Conservation (phyloP, 2,113 vertebrate genomes). For the Chrysochloris asiatica region DNA sequence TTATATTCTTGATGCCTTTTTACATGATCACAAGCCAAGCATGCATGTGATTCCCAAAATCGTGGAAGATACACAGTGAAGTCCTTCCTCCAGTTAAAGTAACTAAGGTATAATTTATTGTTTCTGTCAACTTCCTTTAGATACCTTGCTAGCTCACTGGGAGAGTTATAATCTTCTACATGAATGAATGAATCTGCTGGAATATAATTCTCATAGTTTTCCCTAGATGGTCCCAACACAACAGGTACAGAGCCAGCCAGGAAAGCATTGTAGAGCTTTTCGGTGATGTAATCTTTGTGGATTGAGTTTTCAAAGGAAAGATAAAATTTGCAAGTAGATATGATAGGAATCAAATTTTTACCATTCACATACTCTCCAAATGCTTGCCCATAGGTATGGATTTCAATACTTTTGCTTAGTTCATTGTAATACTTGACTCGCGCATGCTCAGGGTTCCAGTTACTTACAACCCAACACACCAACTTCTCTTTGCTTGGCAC, state of each 20-base stretch:
- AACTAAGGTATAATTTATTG: conserved; percentile 94
- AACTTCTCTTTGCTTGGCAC: conserved; percentile 95
- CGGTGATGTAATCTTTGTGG: conserved; percentile 98
- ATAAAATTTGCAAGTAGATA: conserved; percentile 97
- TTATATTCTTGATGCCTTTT: conserved; percentile 96
- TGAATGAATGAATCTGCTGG: conserved; percentile 97
- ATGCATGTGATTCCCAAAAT: conserved; percentile 98
- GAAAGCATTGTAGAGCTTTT: conserved; percentile 97
- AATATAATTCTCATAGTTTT: conserved; percentile 98
- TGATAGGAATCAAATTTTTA: conserved; percentile 95
- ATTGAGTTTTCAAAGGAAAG: conserved; percentile 98
- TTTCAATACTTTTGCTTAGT: conserved; percentile 95
- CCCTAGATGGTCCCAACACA: conserved; percentile 93
- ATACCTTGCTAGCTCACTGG: conserved; percentile 95
- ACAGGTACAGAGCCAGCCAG: conserved; percentile 95
- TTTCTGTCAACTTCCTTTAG: conserved; percentile 96
- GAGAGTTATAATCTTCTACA: conserved; percentile 94
- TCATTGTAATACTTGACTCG: conserved; percentile 98
- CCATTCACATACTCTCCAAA: conserved; percentile 94
- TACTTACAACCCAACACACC: conserved; percentile 98
- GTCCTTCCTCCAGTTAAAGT: conserved; percentile 96
- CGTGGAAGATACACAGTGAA: conserved; percentile 95
- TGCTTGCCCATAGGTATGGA: conserved; percentile 94
- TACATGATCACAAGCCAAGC: conserved; percentile 95
- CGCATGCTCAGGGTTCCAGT: conserved; percentile 97